Evolutionary conservation across 2,888 invertebrate genomes (phyloP).

Genomic region (Anticlea derivata): DNA sequence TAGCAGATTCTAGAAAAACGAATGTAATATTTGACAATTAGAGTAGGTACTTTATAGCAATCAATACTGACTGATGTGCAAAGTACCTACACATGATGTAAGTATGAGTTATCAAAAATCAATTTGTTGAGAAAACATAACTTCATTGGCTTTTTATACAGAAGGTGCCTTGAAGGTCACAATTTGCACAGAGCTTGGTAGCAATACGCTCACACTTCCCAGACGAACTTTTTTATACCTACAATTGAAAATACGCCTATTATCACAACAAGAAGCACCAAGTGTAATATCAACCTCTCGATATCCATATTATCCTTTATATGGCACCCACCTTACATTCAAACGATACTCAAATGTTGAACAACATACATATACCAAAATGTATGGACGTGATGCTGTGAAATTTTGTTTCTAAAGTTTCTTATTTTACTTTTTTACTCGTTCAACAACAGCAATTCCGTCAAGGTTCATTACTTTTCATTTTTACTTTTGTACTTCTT

Average conservation of each 20-base stretch:
- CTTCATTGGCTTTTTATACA: slow-evolving; percentile 70
- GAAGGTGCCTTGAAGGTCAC: slow-evolving; percentile 66
- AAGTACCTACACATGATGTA: too few species aligned
- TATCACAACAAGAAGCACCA: slow-evolving; percentile 73
- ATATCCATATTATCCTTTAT: slow-evolving; percentile 53
- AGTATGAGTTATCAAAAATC: slow-evolving; percentile 28
- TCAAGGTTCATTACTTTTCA: slow-evolving; percentile 10
- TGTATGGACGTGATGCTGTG: slow-evolving; percentile 10
- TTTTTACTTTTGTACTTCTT: slow-evolving; percentile 24
- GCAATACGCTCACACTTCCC: slow-evolving; percentile 82
- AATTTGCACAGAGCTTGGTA: slow-evolving; percentile 79
- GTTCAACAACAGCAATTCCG: slow-evolving; percentile 5
- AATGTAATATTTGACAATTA: slow-evolving; percentile 15
- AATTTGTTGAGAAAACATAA: slow-evolving; percentile 47
- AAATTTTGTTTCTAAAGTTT: slow-evolving; percentile 7
- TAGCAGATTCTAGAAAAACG: slow-evolving; percentile 13
- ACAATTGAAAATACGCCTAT: slow-evolving; percentile 64
- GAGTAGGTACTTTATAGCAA: slow-evolving; percentile 11
- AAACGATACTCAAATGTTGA: slow-evolving; percentile 33
- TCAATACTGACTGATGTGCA: slow-evolving; percentile 16
- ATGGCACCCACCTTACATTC: slow-evolving; percentile 78
- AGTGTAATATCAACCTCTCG: slow-evolving; percentile 54
- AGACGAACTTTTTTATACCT: slow-evolving; percentile 65
- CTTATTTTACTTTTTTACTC: slow-evolving; percentile 1
- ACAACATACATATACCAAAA: slow-evolving; percentile 21